phyloP scores from a whole-genome alignment of 2,797 vertebrate genomes.

The Stomatorhinus walkeri region DNA sequence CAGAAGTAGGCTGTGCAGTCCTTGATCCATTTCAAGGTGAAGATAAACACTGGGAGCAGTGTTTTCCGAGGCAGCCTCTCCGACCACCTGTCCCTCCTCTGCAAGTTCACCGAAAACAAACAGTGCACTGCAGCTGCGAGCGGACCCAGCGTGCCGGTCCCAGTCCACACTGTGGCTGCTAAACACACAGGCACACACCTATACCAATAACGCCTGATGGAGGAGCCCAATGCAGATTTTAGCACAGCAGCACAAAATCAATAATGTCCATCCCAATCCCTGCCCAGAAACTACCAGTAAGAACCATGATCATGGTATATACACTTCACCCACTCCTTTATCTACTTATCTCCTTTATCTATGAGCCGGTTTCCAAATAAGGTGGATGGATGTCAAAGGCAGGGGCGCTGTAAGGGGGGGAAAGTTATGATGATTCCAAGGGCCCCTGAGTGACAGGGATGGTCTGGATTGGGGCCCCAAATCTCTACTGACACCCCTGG shows the following conservation, averaged over 20 bases:
- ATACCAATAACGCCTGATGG: neutral
- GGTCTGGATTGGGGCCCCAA: neutral
- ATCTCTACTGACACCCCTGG: neutral
- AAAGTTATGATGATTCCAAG: neutral
- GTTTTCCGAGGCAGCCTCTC: neutral
- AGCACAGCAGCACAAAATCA: neutral
- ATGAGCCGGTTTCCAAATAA: neutral
- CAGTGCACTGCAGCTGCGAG: neutral
- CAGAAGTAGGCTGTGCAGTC: neutral
- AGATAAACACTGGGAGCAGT: constrained; percentile 32
- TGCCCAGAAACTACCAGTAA: neutral
- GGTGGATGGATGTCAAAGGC: neutral
- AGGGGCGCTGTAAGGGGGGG: neutral
- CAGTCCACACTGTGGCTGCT: neutral
- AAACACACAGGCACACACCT: neutral
- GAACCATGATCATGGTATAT: neutral
- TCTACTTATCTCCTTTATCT: constrained; percentile 24
- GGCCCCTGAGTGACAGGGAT: neutral
- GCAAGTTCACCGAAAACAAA: neutral
- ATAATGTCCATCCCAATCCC: neutral
- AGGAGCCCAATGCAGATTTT: neutral
- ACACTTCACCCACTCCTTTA: constrained; percentile 27
- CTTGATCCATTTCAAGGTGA: constrained; percentile 35
- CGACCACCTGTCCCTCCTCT: neutral
- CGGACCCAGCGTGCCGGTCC: neutral